Evolutionary conservation across 2,888 invertebrate genomes (phyloP), one percentile per base, ranked within the genome.

Genomic region (Augiades crinisus): DNA sequence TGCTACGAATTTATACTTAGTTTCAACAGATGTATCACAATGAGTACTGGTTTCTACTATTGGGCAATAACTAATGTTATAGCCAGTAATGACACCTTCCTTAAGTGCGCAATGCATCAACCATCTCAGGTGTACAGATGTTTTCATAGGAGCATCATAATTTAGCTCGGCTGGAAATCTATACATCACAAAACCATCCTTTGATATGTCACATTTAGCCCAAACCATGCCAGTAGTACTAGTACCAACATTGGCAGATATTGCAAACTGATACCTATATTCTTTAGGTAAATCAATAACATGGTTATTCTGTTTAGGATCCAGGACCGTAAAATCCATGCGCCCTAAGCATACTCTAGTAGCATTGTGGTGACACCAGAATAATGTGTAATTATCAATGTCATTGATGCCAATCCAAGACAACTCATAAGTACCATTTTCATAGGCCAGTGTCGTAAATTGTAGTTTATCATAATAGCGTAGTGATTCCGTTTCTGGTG

Each of bases 201-300:
- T 84, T 30, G 87, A 84, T 63, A 89, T 88, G 41, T 87, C 86
- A 72, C 97, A 97, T 24, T 92, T 91, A 6, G 95, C 94, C 96
- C 96, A 96, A 7, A 93, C 91, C 94, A 97, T 95, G 1, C 96
- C 96, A 70, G 96, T 96, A 60, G 95, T 96, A 55, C 90, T 91
- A 2, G 75, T 75, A 0, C 84, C 78, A 33, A 92, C 92, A 67
- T 96, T 96, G 0, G 95, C 95, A 3, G 96, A 93, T 55, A 97
- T 95, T 1, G 96, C 96, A 87, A 96, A 95, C 67, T 92, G 95
- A 71, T 92, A 94, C 22, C 92, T 91, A 54, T 81, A 83, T 46
- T 92, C 90, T 84, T 85, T 57, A 2, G 91, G 90, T 13, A 94
- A 88, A 16, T 92, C 91, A 62, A 93, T 90, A 37, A 92, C 92